A percentile compares a stretch with the other conserved stretches of the same genome.
Evolutionary conservation across 2,888 invertebrate species (phyloP).

Genomic region (Protophormia terraenovae): DNA sequence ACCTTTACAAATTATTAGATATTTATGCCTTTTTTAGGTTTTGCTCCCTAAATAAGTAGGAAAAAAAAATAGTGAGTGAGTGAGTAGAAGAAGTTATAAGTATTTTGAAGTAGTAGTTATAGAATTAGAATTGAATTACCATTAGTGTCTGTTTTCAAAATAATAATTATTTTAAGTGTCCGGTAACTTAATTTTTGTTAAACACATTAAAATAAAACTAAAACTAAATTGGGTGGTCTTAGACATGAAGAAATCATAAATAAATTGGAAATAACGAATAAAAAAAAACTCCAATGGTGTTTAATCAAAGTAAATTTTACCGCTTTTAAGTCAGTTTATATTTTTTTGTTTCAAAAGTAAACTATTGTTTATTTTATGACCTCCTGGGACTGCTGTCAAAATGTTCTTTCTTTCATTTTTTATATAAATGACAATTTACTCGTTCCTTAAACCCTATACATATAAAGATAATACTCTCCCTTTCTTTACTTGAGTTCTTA

Average conservation of each 20-base stretch:
- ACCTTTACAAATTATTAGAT: conserved; percentile 34
- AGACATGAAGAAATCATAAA: background rate
- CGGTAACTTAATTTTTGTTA: background rate
- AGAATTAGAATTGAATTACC: background rate
- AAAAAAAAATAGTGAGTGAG: background rate
- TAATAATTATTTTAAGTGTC: conserved; percentile 49
- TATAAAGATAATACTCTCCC: background rate
- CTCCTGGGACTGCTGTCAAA: conserved; percentile 25
- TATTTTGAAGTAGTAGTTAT: background rate
- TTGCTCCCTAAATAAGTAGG: background rate
- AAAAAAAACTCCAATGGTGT: background rate
- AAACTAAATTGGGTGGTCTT: conserved; percentile 47
- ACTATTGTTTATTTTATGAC: conserved; percentile 28
- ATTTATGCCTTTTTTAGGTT: background rate
- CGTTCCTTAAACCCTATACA: background rate
- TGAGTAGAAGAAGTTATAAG: background rate
- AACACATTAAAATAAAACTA: background rate
- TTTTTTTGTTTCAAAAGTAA: background rate
- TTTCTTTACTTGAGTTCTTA: background rate
- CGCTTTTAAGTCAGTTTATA: conserved; percentile 7
- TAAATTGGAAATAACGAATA: background rate
- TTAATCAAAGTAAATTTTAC: conserved; percentile 49
- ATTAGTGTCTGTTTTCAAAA: conserved; percentile 50
- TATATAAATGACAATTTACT: conserved; percentile 35
- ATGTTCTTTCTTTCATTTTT: conserved; percentile 11